Base-by-base conservation (phyloP, 1,140 invertebrate species). In the Solenopsis fugax region DNA sequence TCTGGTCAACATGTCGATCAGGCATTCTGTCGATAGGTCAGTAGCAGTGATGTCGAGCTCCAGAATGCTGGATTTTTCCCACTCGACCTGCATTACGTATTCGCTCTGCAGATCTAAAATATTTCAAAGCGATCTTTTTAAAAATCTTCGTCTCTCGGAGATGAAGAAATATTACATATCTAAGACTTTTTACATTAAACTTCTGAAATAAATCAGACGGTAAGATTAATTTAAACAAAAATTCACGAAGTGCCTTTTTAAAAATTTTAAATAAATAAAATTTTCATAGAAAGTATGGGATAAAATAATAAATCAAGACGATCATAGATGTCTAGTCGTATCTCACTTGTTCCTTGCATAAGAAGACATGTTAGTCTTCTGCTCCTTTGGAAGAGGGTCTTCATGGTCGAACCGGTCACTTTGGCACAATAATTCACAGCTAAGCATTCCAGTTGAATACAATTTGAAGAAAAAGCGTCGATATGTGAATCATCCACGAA, bases 401-500 rank as follows among this genome's bases (percentile, higher is more conserved):
- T 99, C 95, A 99, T 97, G 0, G 98, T 99, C n/a, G 98, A 98
- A 0, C 99, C 99, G 0, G 98, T 99, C 5, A 99, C 98, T 95
- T 99, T 99, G 62, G 98, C 96, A 95, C 99, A 99, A 94, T 97
- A 99, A 95, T 99, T 99, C 0, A 99, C 97, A 4, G 99, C 98
- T 69, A 99, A 94, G 94, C 98, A 99, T 95, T 99, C 99, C 85
- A 99, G 95, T 96, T 99, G 97, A 91, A 98, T 98, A 93, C 98
- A 98, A 90, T 99, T 99, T 0, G 98, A 98, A 89, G 98, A 98
- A 94, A 99, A 98, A 0, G 99, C 98, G 94, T 99, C 99, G 71
- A 99, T 99, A 93, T 99, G 99, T 0, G 98, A 98, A 96, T 99
- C 99, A 92, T 99, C 99, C 1, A 99, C 98, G 91, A 99, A 99